phyloP scores from a whole-genome alignment of 2,888 invertebrate species.

The Standfussiana lucernea region DNA sequence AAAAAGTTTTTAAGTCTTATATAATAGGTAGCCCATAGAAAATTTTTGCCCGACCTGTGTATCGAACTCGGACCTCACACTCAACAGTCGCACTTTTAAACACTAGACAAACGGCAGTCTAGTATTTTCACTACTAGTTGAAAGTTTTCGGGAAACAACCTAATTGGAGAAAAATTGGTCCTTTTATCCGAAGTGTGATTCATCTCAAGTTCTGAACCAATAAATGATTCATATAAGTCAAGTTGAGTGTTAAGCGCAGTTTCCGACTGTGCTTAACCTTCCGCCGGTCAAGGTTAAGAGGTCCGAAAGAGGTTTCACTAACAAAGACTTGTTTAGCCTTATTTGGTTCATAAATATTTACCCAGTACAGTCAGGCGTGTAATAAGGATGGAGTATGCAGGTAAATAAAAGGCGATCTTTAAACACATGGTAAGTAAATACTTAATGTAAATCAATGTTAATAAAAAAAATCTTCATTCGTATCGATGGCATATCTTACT shows the following conservation, averaged over 20 bases:
- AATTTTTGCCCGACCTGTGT: background rate
- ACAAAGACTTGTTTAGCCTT: slow-evolving; percentile 49
- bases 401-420: background rate
- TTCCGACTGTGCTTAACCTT: slow-evolving; percentile 35
- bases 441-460: background rate
- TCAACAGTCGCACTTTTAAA: background rate
- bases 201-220: slow-evolving; percentile 17
- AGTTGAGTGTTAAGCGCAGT: background rate
- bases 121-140: background rate
- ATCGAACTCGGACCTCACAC: background rate
- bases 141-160: background rate
- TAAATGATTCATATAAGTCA: slow-evolving; percentile 37
- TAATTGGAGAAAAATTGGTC: slow-evolving; percentile 13
- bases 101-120: background rate
- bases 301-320: slow-evolving; percentile 45
- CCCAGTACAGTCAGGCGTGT: slow-evolving; percentile 4
- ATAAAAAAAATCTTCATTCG: background rate
- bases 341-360: slow-evolving; percentile 34
- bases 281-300: slow-evolving; percentile 53
- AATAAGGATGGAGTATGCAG: background rate
- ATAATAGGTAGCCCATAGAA: background rate
- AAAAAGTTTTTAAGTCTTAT: background rate
- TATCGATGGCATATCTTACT: background rate
- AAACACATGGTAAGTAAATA: background rate
- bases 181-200: slow-evolving; percentile 20